Evolutionary conservation across 2,888 invertebrate genomes (phyloP), one percentile per base, ranked within the genome.

Genomic region (Crossocerus cetratus): DNA sequence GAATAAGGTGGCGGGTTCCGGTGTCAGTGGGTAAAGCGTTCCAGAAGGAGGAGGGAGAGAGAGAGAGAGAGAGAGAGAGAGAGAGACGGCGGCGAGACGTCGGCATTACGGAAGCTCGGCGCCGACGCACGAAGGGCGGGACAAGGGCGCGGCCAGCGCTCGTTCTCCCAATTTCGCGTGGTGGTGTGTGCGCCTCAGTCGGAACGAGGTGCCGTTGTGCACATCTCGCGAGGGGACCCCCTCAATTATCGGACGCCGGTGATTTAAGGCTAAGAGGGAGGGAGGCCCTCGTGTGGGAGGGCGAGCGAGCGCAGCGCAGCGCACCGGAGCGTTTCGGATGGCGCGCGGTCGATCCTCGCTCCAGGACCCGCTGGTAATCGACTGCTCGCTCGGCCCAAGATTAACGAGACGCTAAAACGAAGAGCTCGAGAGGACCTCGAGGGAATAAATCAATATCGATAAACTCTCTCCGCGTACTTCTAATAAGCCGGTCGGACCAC

Each of bases 111-210:
- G 85, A 84, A 80, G 85, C 81, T 81, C 72, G 78, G 78, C 76
- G 80, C 75, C 81, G 83, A 81, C 76, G 83, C 81, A 83, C 78
- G 83, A 77, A 74, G 80, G 81, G 84, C 83, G 84, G 82, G 80
- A 82, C 80, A 80, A 84, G 83, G 85, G 82, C 80, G 83, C 82
- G 82, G 80, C 80, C 83, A 82, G 69, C 80, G 83, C 83, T 84
- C 84, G 86, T 86, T 83, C 84, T 86, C 81, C 84, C 84, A 84
- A 87, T 87, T 87, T 86, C 81, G 83, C 82, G 82, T 84, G 85
- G 82, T 32, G 32, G 32, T 32, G 32, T 32, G 23, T 83, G 81
- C 84, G 83, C 82, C 83, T 69, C 32, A 32, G 32, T 32, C 32
- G 81, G 73, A 84, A 86, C 82, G 85, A 86, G 84, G 84, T 84